A percentile compares a stretch with the other conserved stretches of the same genome.
These are phyloP conservation scores for Phoeniculus purpureus DNA, from an alignment of 2,797 vertebrate species.

Conservation along the genomic window DNA sequence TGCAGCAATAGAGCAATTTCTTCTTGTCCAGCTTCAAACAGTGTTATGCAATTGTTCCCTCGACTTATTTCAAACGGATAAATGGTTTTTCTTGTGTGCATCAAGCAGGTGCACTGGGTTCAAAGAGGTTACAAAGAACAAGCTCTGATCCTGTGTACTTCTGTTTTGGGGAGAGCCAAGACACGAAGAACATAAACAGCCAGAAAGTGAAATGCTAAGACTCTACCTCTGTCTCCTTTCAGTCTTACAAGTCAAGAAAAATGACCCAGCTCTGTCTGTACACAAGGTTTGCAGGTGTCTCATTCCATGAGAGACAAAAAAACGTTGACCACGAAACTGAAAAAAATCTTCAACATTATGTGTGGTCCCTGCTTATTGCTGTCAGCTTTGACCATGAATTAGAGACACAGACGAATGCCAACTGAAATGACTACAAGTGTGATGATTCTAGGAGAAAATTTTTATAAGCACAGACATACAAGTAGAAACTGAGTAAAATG, in stretches of 20 bases:
- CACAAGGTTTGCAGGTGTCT: not conserved
- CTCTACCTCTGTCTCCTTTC: not conserved
- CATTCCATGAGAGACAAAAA: not conserved
- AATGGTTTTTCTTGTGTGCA: constrained; percentile 13
- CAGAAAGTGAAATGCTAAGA: not conserved
- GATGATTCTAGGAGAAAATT: not conserved
- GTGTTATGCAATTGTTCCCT: constrained; percentile 18
- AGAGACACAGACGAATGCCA: not conserved
- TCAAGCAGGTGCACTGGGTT: not conserved
- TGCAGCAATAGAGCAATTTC: constrained; percentile 61
- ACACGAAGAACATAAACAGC: not conserved
- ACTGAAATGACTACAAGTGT: not conserved
- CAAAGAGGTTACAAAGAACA: not conserved
- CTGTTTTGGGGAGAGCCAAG: not conserved
- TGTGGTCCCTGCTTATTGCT: not conserved
- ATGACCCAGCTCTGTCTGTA: not conserved
- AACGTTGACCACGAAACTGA: not conserved
- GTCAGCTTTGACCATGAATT: rapidly evolving
- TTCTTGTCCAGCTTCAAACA: constrained; percentile 56
- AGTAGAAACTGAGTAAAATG: not conserved
- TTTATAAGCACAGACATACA: not conserved
- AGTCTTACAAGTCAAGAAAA: not conserved
- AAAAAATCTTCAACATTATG: not conserved
- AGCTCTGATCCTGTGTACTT: not conserved
- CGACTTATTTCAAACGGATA: constrained; percentile 54